Evolutionary conservation across 1,140 invertebrate species (phyloP).

Genomic region (Yoshiicerus persimilis): DNA sequence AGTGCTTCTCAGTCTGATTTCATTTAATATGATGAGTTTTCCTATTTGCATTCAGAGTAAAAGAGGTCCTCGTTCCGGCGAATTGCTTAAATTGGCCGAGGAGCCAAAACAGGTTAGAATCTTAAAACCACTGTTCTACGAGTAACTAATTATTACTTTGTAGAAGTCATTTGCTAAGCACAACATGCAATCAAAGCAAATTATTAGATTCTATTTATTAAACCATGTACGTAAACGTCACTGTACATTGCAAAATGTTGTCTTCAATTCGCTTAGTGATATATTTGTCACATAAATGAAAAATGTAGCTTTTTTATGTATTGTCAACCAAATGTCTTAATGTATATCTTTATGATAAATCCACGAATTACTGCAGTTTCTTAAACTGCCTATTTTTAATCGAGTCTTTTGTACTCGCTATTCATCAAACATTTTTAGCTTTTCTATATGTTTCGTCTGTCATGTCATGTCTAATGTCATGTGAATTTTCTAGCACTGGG

Average conservation of each 20-base stretch:
- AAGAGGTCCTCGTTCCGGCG: slow-evolving; percentile 34
- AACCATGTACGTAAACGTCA: too few relatives aligned
- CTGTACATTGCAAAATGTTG: neutral
- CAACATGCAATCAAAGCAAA: neutral
- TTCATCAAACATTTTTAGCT: neutral
- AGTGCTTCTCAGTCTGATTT: neutral
- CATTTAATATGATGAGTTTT: neutral
- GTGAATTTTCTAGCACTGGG: neutral
- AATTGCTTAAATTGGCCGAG: slow-evolving; percentile 14
- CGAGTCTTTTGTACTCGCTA: neutral
- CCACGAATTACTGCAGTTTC: neutral
- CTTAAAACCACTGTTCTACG: neutral
- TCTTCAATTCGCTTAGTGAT: neutral
- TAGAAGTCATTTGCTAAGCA: too few relatives aligned
- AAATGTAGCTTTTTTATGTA: neutral
- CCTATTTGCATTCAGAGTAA: slow-evolving; percentile 24
- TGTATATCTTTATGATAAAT: neutral
- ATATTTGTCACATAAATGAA: neutral
- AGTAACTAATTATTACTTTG: neutral
- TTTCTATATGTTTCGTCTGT: neutral
- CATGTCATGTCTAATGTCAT: neutral
- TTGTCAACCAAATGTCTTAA: neutral
- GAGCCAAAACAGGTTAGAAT: slow-evolving; percentile 33
- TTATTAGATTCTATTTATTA: neutral
- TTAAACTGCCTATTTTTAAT: neutral